These are phyloP conservation scores for Babyrousa celebensis DNA, from an alignment of 2,797 vertebrate species.

Conservation along the genomic window DNA sequence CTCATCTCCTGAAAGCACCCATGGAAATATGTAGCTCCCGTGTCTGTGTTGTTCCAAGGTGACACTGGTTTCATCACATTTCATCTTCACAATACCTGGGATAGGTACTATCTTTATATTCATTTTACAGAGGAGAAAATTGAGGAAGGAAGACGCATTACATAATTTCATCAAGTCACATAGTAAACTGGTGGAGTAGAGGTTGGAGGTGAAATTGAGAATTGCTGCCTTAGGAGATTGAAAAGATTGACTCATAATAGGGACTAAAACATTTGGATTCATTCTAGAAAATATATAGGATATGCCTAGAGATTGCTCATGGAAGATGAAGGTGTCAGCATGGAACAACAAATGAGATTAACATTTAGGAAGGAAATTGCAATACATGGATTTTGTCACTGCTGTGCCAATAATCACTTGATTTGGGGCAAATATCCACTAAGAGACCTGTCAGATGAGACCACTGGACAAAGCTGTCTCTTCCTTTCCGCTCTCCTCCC, in stretches of 20 bases:
- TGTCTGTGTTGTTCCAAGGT: neutral
- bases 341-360: neutral
- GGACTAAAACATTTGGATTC: neutral
- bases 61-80: neutral
- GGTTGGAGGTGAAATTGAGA: neutral
- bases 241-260: neutral
- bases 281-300: neutral
- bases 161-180: neutral
- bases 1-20: neutral
- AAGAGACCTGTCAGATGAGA: neutral
- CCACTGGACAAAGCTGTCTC: neutral
- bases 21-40: neutral
- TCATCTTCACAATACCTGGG: neutral
- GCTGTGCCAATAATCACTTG: neutral
- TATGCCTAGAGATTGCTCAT: neutral
- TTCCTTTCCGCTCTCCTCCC: too few relatives aligned
- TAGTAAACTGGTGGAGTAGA: neutral
- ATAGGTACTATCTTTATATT: neutral
- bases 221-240: neutral
- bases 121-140: neutral
- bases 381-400: neutral
- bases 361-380: neutral
- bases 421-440: neutral
- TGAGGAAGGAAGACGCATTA: neutral
- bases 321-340: neutral